Evolutionary conservation across 37 sponge, comb jelly and placozoan species (phyloP), one percentile per base, ranked within the genome.

Genomic region (Bolinopsis microptera): DNA sequence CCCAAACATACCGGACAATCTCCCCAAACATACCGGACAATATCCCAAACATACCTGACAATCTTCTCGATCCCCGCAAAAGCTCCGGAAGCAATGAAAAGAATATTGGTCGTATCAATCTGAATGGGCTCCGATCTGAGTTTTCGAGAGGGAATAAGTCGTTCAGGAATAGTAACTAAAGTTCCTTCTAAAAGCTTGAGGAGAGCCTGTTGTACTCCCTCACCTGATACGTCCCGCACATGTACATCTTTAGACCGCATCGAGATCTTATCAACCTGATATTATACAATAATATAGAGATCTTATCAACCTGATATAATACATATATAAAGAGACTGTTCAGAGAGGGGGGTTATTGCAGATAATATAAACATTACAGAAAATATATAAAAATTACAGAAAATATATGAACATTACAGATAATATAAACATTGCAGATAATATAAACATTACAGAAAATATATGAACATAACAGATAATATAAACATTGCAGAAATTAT

Each of bases 151-250:
- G 90, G 90, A n/a, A 86, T 86, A 34, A 86, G 90, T 25, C 94
- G 95, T 38, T 96, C 99, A 0, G 96, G 96, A 16, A 99, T 93
- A 35, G 95, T 95, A 30, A 99, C 96, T 0, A 69, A 40, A 8
- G 97, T 95, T 0, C 99, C 99, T 93, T 99, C 99, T n/a, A 99
- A 93, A 69, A 99, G 93, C 95, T 99, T 99, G 38, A 99, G 94
- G 80, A 99, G 94, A 0, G 96, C 95, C 39, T 99, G 99, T 86
- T 99, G 99, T 16, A 99, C 99, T 0, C 99, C 99, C 83, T 99
- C 99, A 0, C 99, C 99, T 18, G 98, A 97, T 25, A 99, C 97
- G 41, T 99, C 99, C 24, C 98, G 75, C 72, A 97, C 92, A 38
- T 96, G 96, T 39, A 96, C 95, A 90, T 95, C 96, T 1, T 95